Evolutionary conservation across 2,113 vertebrate genomes (phyloP).

Genomic region (Bubo scandiacus): DNA sequence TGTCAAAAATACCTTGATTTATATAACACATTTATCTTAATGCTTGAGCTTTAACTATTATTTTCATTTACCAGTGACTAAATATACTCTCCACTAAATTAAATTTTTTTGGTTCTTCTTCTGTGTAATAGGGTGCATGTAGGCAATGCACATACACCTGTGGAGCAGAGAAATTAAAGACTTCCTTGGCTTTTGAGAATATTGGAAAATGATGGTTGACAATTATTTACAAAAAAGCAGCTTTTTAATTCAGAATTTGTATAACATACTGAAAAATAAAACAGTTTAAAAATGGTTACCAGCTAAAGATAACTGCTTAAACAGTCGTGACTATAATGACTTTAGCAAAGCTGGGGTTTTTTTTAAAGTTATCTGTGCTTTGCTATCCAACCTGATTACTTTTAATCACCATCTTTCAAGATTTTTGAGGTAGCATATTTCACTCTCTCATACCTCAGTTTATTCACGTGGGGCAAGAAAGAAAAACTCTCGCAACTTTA

Average conservation of each 20-base stretch:
- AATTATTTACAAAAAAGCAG: not conserved
- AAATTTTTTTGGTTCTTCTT: not conserved
- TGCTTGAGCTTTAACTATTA: not conserved
- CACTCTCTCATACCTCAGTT: not conserved
- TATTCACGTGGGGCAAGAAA: rapidly evolving
- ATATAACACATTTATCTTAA: not conserved
- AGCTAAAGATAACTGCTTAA: not conserved
- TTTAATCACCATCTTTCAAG: not conserved
- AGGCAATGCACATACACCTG: not conserved
- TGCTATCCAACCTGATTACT: not conserved
- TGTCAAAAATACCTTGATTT: rapidly evolving
- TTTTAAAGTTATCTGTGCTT: not conserved
- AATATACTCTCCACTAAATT: not conserved
- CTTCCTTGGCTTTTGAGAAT: not conserved
- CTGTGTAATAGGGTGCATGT: not conserved
- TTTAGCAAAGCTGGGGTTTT: not conserved
- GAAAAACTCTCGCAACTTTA: not conserved
- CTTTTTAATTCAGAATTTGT: not conserved
- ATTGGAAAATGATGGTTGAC: not conserved
- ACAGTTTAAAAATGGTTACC: not conserved
- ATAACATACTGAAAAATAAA: not conserved
- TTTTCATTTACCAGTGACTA: not conserved
- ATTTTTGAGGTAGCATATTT: not conserved
- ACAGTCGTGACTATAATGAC: not conserved
- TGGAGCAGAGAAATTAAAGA: not conserved